Conservation (phyloP, 2,888 invertebrate genomes). For the Apamea crenata region DNA sequence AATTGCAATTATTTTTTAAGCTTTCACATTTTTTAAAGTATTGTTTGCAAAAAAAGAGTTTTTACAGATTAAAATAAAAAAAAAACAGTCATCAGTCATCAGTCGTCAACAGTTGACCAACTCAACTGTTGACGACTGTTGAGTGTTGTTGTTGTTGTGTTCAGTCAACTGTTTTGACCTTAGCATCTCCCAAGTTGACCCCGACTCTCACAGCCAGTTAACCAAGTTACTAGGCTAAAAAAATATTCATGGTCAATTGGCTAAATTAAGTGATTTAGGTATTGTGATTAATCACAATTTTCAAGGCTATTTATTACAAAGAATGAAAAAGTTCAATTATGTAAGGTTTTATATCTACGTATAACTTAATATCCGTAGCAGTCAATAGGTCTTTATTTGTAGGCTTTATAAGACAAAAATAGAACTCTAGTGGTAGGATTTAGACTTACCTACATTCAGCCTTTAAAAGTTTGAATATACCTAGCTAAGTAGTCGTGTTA, state of each 20-base stretch:
- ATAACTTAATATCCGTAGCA: neutral
- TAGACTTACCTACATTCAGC: neutral
- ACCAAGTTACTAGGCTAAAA: neutral
- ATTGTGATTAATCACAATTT: conserved; percentile 2
- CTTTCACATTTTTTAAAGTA: too few relatives aligned
- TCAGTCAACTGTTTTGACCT: neutral
- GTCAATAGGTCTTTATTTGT: neutral
- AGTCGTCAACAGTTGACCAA: too few relatives aligned
- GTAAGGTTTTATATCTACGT: neutral
- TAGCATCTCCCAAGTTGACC: neutral
- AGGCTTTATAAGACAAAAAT: neutral
- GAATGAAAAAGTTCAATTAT: neutral
- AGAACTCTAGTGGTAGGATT: neutral
- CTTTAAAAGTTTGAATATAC: conserved; percentile 5
- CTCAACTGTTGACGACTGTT: too few relatives aligned
- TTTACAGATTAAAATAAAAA: neutral
- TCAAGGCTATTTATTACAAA: conserved; percentile 4
- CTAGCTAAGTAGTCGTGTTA: conserved; percentile 39
- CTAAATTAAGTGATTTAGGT: neutral
- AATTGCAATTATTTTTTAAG: too few relatives aligned
- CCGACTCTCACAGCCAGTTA: neutral
- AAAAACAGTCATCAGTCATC: neutral
- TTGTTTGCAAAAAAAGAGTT: too few relatives aligned
- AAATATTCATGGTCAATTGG: neutral
- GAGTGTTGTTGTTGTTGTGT: too few relatives aligned